Conservation (phyloP, 2,113 vertebrate genomes). For the Abramis brama region DNA sequence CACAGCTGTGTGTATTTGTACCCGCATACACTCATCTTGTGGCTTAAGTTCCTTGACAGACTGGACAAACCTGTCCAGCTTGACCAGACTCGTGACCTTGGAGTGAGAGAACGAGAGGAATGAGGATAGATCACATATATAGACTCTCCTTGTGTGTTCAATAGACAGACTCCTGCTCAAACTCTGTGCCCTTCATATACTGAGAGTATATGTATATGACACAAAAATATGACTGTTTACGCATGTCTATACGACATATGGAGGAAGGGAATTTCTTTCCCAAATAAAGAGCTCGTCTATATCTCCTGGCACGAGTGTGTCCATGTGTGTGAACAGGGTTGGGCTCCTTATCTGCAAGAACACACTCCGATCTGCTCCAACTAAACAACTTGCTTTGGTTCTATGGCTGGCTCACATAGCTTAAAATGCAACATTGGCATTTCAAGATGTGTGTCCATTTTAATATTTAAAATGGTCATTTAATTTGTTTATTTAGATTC, state of each 20-base stretch:
- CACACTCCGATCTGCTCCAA: conserved; percentile 40
- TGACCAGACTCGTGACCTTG: neutral
- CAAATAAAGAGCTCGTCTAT: neutral
- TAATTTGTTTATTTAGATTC: neutral
- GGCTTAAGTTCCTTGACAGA: conserved; percentile 13
- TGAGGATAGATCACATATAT: neutral
- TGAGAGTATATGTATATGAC: neutral
- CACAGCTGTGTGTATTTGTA: neutral
- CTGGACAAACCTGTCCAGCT: conserved; percentile 39
- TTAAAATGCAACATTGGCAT: neutral
- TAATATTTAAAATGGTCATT: no score
- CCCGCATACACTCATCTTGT: neutral
- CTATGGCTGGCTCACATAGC: neutral
- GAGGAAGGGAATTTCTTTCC: conserved; percentile 3
- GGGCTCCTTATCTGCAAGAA: conserved; percentile 57
- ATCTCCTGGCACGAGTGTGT: neutral
- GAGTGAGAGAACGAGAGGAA: neutral
- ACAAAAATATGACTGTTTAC: neutral
- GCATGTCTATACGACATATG: neutral
- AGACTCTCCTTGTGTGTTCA: neutral
- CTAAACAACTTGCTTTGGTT: conserved; percentile 7
- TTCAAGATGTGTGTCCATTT: neutral
- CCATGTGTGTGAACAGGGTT: conserved; percentile 29
- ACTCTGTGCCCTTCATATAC: neutral
- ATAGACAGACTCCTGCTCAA: neutral